A percentile compares a stretch with the other conserved stretches of the same genome.
phyloP scores from a whole-genome alignment of 2,888 invertebrate species.

The Cremastinae sp. region DNA sequence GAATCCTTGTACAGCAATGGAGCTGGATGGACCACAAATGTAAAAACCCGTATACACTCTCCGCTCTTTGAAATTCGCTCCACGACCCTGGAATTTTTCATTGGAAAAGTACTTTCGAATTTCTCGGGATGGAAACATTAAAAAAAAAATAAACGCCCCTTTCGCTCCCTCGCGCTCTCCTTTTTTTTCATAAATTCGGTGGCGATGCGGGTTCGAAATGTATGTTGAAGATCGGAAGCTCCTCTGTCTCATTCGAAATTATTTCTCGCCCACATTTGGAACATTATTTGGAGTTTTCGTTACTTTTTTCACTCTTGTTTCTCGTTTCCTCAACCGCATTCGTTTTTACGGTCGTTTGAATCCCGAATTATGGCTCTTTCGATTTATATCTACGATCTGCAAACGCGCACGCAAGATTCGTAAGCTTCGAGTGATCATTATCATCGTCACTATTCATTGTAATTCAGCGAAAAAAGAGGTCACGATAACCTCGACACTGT shows the following conservation, averaged over 20 bases:
- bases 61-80: constrained; percentile 36
- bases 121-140: constrained; percentile 24
- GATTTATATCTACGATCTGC: not conserved
- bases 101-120: constrained; percentile 35
- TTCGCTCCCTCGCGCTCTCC: constrained; percentile 38
- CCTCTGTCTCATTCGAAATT: no score
- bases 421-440: not conserved
- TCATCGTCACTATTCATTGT: no score
- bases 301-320: not conserved
- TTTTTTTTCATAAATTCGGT: constrained; percentile 49
- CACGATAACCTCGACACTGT: no score
- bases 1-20: constrained; percentile 34
- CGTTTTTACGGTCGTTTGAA: not conserved
- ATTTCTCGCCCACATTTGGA: not conserved
- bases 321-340: not conserved
- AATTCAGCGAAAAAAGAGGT: no score
- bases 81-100: constrained; percentile 53
- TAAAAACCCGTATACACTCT: constrained; percentile 17
- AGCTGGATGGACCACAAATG: constrained; percentile 9
- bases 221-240: constrained; percentile 43
- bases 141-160: no score
- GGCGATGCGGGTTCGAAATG: constrained; percentile 42
- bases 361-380: not conserved
- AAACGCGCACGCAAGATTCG: not conserved
- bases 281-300: constrained; percentile 15